A percentile compares a stretch with the other conserved stretches of the same genome.
Conservation (phyloP, 2,113 vertebrate species). For the Sapajus apella region DNA sequence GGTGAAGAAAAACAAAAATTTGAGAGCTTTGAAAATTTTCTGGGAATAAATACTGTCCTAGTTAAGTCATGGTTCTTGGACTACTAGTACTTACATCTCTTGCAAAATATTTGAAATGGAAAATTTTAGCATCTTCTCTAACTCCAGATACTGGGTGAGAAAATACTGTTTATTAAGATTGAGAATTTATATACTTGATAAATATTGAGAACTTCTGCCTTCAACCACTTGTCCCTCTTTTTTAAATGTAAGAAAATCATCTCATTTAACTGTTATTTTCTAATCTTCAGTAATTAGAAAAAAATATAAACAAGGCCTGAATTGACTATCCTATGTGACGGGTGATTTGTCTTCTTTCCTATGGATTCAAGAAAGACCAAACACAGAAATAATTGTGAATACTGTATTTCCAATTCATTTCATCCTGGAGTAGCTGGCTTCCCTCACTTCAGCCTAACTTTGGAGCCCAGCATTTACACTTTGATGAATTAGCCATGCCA, state of each 20-base stretch:
- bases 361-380: not conserved
- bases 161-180: not conserved
- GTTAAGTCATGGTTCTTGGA: not conserved
- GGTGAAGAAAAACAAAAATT: not conserved
- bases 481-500: constrained; percentile 62
- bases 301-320: not conserved
- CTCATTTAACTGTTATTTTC: not conserved
- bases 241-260: not conserved
- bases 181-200: too few species aligned
- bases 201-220: not conserved
- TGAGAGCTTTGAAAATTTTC: not conserved
- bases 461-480: not conserved
- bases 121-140: not conserved
- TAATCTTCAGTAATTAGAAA: not conserved
- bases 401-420: not conserved
- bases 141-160: not conserved
- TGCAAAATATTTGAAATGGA: not conserved
- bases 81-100: not conserved
- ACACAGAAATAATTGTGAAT: not conserved
- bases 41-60: not conserved
- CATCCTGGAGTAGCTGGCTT: not conserved
- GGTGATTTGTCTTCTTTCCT: constrained; percentile 40
- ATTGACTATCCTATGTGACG: not conserved
- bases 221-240: not conserved
- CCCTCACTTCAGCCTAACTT: not conserved